Evolutionary conservation across 2,797 vertebrate species (phyloP).

Genomic region (Astyanax mexicanus): DNA sequence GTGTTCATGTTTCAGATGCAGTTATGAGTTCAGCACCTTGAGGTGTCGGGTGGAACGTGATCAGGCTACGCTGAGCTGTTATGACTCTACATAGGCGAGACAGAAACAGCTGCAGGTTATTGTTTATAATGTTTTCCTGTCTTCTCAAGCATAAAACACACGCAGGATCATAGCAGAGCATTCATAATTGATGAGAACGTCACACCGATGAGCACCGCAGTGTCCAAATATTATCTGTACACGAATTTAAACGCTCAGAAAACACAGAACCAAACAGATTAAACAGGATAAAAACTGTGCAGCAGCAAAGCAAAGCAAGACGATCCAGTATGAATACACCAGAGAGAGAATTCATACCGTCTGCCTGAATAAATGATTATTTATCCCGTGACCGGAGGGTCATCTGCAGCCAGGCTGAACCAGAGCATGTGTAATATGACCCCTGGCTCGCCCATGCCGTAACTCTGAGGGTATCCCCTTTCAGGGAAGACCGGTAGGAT

Average conservation of each 20-base stretch:
- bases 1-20: constrained; percentile 11
- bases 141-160: constrained; percentile 35
- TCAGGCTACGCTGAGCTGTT: constrained; percentile 8
- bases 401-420: constrained; percentile 62
- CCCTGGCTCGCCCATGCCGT: constrained; percentile 62
- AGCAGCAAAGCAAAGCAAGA: background rate
- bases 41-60: constrained; percentile 28
- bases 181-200: constrained; percentile 50
- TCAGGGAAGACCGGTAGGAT: constrained; percentile 67
- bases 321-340: background rate
- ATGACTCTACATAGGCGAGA: constrained; percentile 31
- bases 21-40: constrained; percentile 7
- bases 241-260: background rate
- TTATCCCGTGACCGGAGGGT: constrained; percentile 63
- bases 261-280: too few species aligned
- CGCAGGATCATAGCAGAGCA: constrained; percentile 33
- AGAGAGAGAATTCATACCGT: background rate
- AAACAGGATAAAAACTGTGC: background rate
- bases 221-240: background rate
- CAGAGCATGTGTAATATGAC: constrained; percentile 74
- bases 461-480: constrained; percentile 72
- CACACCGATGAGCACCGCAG: constrained; percentile 21
- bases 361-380: constrained; percentile 28
- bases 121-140: constrained; percentile 62
- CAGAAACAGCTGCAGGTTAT: constrained; percentile 49